A percentile compares a stretch with the other conserved stretches of the same genome.
Conservation (phyloP, 2,888 invertebrate genomes). For the Eucera pruinosa region DNA sequence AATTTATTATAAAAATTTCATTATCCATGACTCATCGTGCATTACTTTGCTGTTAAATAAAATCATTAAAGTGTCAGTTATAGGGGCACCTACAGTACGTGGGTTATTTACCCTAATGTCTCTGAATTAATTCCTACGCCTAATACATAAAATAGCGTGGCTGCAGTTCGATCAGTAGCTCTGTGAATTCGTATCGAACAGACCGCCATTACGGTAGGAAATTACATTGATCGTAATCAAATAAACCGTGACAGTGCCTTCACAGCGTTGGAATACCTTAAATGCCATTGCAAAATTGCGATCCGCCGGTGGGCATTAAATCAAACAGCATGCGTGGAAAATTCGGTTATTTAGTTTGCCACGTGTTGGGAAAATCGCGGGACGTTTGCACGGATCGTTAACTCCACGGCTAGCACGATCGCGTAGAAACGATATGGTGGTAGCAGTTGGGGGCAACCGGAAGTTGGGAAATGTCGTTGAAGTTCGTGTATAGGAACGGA, state of each 20-base stretch:
- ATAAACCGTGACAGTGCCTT: constrained; percentile 26
- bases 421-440: constrained; percentile 10
- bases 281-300: constrained; percentile 23
- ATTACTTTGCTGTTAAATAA: no score
- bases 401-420: constrained; percentile 1
- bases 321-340: constrained; percentile 33
- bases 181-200: background rate
- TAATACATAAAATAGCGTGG: no score
- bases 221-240: constrained; percentile 26
- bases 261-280: constrained; percentile 23
- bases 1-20: no score
- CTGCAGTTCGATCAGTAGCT: background rate
- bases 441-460: constrained; percentile 15
- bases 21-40: no score
- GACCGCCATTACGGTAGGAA: background rate
- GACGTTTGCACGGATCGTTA: constrained; percentile 27
- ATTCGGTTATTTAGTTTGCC: constrained; percentile 41
- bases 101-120: no score
- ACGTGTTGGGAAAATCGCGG: constrained; percentile 36
- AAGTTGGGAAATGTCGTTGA: constrained; percentile 50
- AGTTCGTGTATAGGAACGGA: constrained; percentile 9
- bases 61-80: no score
- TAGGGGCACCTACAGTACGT: no score
- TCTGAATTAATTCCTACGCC: no score
- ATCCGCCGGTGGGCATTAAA: constrained; percentile 4